Percentiles rank a stretch among this genome's conserved stretches.
These are phyloP conservation scores for Gymnothorax javanicus DNA, from an alignment of 2,797 vertebrate genomes.

Conservation along the genomic window DNA sequence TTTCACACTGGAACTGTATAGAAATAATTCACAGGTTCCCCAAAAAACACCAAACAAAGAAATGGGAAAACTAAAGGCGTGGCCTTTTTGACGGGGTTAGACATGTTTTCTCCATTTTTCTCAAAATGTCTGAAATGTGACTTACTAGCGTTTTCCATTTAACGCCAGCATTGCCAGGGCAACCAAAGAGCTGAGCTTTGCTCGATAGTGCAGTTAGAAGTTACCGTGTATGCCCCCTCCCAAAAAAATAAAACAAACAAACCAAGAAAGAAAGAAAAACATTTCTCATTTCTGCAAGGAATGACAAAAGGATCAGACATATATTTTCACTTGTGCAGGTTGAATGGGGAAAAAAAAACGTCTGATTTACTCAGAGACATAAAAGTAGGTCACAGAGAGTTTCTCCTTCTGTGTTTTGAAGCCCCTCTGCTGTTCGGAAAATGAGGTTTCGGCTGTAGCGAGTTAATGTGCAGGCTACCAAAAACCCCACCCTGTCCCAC, in stretches of 20 bases:
- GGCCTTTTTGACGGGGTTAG: too few relatives aligned
- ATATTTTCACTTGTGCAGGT: conserved; percentile 65
- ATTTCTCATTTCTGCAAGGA: not conserved
- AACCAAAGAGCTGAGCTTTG: conserved; percentile 47
- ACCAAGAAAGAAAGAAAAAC: conserved; percentile 13
- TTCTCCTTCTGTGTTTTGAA: conserved; percentile 50
- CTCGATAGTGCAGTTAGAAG: conserved; percentile 49
- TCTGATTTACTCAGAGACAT: conserved; percentile 63
- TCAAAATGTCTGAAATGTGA: too few relatives aligned
- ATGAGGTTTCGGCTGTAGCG: conserved; percentile 54
- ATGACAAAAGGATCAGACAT: conserved; percentile 53
- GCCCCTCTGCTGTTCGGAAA: conserved; percentile 64
- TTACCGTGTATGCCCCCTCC: conserved; percentile 33
- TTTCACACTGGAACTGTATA: too few relatives aligned
- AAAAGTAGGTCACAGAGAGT: conserved; percentile 69
- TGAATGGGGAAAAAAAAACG: conserved; percentile 51
- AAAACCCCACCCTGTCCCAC: conserved; percentile 46
- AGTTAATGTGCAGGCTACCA: conserved; percentile 52
- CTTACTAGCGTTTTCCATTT: too few relatives aligned
- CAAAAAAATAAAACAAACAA: conserved; percentile 5
- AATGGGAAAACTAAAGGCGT: too few relatives aligned
- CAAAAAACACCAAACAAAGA: too few relatives aligned
- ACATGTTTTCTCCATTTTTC: too few relatives aligned
- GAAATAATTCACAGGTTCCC: too few relatives aligned
- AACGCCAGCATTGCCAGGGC: conserved; percentile 48